Percentiles rank a stretch among this genome's conserved stretches.
Conservation (phyloP, 2,888 invertebrate genomes). For the Cryptocheilus praepositus region DNA sequence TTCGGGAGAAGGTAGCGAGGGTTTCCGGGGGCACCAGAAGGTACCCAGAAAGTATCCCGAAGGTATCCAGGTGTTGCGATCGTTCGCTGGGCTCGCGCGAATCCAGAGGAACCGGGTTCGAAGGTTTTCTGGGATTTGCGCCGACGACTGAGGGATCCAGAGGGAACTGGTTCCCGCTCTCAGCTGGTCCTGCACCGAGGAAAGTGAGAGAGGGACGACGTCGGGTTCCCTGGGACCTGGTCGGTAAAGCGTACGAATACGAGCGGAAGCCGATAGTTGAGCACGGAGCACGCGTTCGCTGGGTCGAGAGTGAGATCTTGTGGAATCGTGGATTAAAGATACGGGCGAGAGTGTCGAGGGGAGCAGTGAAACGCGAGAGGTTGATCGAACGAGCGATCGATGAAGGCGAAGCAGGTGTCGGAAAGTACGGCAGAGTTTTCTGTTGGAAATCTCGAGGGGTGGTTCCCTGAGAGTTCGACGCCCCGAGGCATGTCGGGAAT, state of each 20-base stretch:
- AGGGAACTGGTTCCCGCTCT: constrained; percentile 15
- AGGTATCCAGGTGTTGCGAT: too few relatives aligned
- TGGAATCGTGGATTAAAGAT: constrained; percentile 43
- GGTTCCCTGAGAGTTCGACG: constrained; percentile 27
- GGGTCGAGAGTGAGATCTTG: constrained; percentile 44
- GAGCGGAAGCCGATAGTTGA: constrained; percentile 11
- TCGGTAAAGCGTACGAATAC: too few relatives aligned
- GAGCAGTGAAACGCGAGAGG: neutral
- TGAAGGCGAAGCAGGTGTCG: constrained; percentile 27
- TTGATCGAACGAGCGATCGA: constrained; percentile 7
- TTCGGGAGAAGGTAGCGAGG: too few relatives aligned
- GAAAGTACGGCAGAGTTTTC: constrained; percentile 1
- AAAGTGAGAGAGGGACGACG: too few relatives aligned
- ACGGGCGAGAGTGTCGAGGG: constrained; percentile 23
- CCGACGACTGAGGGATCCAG: constrained; percentile 4
- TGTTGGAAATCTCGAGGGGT: constrained; percentile 21
- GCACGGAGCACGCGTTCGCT: constrained; percentile 40
- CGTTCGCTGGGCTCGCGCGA: neutral
- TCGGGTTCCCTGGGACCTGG: too few relatives aligned
- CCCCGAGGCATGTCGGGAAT: constrained; percentile 50
- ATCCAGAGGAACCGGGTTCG: neutral
- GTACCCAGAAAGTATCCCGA: too few relatives aligned
- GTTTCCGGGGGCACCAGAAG: too few relatives aligned
- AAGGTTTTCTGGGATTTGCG: constrained; percentile 22
- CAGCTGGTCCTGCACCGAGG: neutral